Conservation (phyloP, 1,140 invertebrate species). For the Dysdera silvatica region DNA sequence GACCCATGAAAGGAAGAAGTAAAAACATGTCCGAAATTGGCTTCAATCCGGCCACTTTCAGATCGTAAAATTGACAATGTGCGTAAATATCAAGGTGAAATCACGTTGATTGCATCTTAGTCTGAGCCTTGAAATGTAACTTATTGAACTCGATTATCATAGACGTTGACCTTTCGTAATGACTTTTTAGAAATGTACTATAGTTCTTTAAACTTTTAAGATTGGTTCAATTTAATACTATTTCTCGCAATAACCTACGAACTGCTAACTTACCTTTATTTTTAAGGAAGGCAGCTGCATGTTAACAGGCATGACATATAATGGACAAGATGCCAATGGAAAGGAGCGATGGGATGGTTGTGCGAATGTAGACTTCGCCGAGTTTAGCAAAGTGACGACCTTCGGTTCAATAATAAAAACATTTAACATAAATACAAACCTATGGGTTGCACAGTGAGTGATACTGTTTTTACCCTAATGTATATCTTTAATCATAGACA, state of each 20-base stretch:
- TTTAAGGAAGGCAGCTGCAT: constrained; percentile 46
- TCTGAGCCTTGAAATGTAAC: too few relatives aligned
- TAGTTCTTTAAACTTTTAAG: too few relatives aligned
- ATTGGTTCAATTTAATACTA: neutral
- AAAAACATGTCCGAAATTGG: too few relatives aligned
- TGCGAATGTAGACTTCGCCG: constrained; percentile 67
- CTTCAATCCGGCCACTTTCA: too few relatives aligned
- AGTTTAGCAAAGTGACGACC: constrained; percentile 67
- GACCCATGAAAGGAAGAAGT: too few relatives aligned
- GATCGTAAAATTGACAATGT: too few relatives aligned
- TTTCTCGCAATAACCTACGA: neutral
- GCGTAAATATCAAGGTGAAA: too few relatives aligned
- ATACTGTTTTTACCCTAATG: constrained; percentile 4
- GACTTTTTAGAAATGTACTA: too few relatives aligned
- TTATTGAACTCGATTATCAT: too few relatives aligned
- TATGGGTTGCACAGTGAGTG: constrained; percentile 75
- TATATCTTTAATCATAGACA: too few relatives aligned
- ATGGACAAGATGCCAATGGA: constrained; percentile 56
- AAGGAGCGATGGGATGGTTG: constrained; percentile 67
- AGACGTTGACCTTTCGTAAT: too few relatives aligned
- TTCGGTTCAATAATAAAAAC: constrained; percentile 76
- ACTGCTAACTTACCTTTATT: neutral
- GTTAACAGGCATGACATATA: constrained; percentile 65
- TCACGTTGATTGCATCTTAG: too few relatives aligned
- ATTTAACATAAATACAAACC: constrained; percentile 90